phyloP scores from a whole-genome alignment of 2,888 invertebrate genomes.

The Catocala sponsa region DNA sequence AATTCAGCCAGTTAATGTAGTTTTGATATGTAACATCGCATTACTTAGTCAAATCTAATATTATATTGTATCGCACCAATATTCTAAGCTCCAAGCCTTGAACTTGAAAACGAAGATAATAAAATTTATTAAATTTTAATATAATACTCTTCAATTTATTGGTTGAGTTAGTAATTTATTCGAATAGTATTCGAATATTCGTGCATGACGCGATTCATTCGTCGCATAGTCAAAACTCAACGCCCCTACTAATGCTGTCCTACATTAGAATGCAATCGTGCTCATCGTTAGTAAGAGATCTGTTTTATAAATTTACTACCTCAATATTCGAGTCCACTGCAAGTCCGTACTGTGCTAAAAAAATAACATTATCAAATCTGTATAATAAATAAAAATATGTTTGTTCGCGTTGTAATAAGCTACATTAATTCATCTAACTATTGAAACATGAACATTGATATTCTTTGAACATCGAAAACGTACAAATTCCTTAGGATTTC shows the following conservation, averaged over 20 bases:
- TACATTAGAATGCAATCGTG: too few species aligned
- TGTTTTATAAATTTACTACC: not conserved
- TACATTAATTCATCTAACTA: conserved; percentile 41
- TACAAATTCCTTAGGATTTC: not conserved
- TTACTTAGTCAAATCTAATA: too few species aligned
- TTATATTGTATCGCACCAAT: conserved; percentile 4
- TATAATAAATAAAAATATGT: conserved; percentile 50
- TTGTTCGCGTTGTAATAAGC: conserved; percentile 27
- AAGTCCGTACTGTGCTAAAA: conserved; percentile 33
- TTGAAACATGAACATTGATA: conserved; percentile 5
- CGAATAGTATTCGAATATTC: too few species aligned
- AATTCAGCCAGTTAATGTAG: too few species aligned
- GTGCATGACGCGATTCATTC: too few species aligned
- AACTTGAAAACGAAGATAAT: not conserved
- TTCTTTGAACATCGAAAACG: conserved; percentile 4
- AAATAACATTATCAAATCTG: conserved; percentile 40
- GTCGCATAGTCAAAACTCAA: too few species aligned
- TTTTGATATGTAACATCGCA: too few species aligned
- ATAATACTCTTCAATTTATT: too few species aligned
- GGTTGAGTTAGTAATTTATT: too few species aligned
- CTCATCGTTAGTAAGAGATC: too few species aligned
- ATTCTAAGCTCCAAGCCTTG: not conserved
- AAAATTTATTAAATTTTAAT: not conserved
- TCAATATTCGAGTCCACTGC: not conserved
- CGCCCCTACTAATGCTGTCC: too few species aligned